Base-by-base conservation (phyloP, 2,797 vertebrate species). In the Eidolon dupreanum region DNA sequence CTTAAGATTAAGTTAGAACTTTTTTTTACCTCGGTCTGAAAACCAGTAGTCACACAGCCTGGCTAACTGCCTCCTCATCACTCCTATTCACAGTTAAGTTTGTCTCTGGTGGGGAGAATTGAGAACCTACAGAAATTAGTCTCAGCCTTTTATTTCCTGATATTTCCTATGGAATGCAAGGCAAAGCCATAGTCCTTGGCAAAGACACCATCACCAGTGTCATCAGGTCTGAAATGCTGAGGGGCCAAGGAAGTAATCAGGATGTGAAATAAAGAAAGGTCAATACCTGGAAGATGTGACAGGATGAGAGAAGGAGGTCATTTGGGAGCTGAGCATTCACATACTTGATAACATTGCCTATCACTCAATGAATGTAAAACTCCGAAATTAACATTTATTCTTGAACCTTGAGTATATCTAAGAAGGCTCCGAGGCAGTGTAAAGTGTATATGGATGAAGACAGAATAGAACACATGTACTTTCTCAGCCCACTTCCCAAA, bases 401-500 rank as follows among this genome's bases (percentile, higher is more conserved):
- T 15, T 55, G 24, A 83, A 94, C 65, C 84, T 31, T 83, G 22
- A 89, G 28, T 66, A 12, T 79, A 92, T 31, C 66, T 75, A 82
- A 86, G 88, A 53, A 93, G 49, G 59, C 63, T 91, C 36, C 51
- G 55, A 95, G 36, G 68, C n/a, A 96, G 36, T 46, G 19, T 75
- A 82, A 92, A 85, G 66, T 65, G 26, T 57, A 55, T 13, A 66
- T 20, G 22, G 73, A 74, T 87, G 38, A 82, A 66, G 87, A 83
- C 53, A 84, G 38, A 53, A 33, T 1, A 63, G 26, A 96, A 91
- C 36, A 93, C 19, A 68, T 7, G 31, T 31, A 81, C 93, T 82
- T 94, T 93, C 93, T 97, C 41, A 55, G 63, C 33, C 43, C n/a
- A 26, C 51, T 93, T 94, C 65, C 43, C 84, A 83, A 86, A 94